Evolutionary conservation across 2,888 invertebrate genomes (phyloP).

Genomic region (Therioaphis trifolii): DNA sequence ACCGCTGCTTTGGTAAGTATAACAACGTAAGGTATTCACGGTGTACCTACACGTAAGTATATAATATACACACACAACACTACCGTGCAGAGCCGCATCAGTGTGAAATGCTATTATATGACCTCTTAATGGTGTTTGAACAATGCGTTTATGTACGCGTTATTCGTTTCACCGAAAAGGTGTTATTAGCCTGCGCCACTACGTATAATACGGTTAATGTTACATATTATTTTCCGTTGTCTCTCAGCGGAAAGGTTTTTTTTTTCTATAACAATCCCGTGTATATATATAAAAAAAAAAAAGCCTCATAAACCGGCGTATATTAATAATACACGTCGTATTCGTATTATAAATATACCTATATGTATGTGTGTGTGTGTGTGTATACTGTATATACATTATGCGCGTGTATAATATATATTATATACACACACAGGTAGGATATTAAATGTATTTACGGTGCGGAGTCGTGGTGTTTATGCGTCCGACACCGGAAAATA

Average conservation of each 20-base stretch:
- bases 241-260: conserved; percentile 22
- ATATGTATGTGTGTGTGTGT: too few relatives aligned
- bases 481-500: conserved; percentile 14
- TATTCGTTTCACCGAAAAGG: conserved; percentile 52
- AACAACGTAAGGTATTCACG: too few relatives aligned
- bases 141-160: conserved; percentile 36
- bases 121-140: conserved; percentile 56
- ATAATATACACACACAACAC: too few relatives aligned
- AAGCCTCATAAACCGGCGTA: neutral
- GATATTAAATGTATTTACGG: neutral
- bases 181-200: conserved; percentile 27
- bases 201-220: conserved; percentile 20
- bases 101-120: conserved; percentile 41
- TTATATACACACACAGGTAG: neutral
- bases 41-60: too few relatives aligned
- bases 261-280: neutral
- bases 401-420: too few relatives aligned
- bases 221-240: conserved; percentile 25
- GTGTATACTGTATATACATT: neutral
- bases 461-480: neutral
- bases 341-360: neutral
- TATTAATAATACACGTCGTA: neutral
- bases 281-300: neutral
- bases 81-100: conserved; percentile 10
- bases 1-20: too few relatives aligned